Evolutionary conservation across 2,888 invertebrate genomes (phyloP), one percentile per base, ranked within the genome.

Genomic region (Tupiocoris notatus): DNA sequence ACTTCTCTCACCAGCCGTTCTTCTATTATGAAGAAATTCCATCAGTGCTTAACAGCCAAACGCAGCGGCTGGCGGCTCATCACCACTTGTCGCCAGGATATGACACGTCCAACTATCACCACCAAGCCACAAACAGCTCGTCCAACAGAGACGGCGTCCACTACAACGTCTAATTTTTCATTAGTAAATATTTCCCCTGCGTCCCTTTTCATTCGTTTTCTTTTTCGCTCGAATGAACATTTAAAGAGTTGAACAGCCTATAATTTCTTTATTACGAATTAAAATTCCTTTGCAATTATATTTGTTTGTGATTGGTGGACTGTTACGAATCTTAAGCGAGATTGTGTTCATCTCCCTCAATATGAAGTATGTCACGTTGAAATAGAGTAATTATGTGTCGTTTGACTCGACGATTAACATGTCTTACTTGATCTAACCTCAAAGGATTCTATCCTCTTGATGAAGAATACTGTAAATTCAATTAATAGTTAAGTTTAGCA

Each of bases 21-120:
- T 73, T 61, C 62, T 73, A 73, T 57, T 73, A 73, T n/a, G 73
- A 73, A 21, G 73, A 73, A 21, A 39, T 73, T 16, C 39, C 73
- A 7, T 62, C 73, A 1, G 62, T 54, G 3, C 25, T 73, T n/a
- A 73, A 73, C 63, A 62, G 25, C 39, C 73, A 73, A 21, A 61
- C 61, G 63, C 73, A 73, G 63, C 39, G 73, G n/a, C 22, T 73
- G 62, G 39, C 39, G 39, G 18, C 65, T 54, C 65, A 21, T 17
- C 73, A 73, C 62, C 73, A 63, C 21, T 22, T 70, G 59, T 1
- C 70, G 25, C 24, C 58, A 20, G 70, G 70, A 25, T 73, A 62
- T 21, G 73, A 73, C n/a, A 20, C 18, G 39, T 39, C 39, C 39
- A 21, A 17, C 59, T 70, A 70, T 59, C 70, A 70, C 39, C 18